These are phyloP conservation scores for Fistularia tabacaria DNA, from an alignment of 2,797 vertebrate species.

Conservation along the genomic window DNA sequence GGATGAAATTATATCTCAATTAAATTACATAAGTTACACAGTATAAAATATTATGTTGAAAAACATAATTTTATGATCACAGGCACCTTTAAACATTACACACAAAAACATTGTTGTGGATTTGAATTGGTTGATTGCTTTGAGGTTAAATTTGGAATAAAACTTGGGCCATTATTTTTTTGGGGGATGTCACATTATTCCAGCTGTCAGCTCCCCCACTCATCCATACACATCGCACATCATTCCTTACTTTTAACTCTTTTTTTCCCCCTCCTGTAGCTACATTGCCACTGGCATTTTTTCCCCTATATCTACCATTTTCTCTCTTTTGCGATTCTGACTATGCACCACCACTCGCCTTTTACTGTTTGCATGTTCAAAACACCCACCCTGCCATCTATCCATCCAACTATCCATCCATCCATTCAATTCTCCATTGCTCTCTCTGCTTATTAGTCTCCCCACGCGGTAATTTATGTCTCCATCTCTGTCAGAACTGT, in stretches of 20 bases:
- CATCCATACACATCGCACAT: constrained; percentile 9
- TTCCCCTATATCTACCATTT: constrained; percentile 18
- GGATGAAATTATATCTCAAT: constrained; percentile 4
- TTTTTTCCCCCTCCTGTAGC: constrained; percentile 36
- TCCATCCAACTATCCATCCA: constrained; percentile 45
- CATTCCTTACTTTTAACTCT: constrained; percentile 42
- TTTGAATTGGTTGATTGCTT: too few relatives aligned
- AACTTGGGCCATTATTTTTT: constrained; percentile 14
- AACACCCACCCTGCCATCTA: constrained; percentile 33
- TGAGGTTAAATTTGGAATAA: too few relatives aligned
- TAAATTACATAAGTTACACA: background rate
- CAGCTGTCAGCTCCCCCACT: constrained; percentile 35
- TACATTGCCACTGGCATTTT: constrained; percentile 44
- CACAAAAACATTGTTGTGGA: too few relatives aligned
- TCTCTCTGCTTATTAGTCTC: constrained; percentile 69
- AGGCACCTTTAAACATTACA: constrained; percentile 1
- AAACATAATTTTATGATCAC: constrained; percentile 20
- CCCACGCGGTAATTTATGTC: constrained; percentile 65
- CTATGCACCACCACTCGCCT: constrained; percentile 41
- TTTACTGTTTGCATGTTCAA: constrained; percentile 26
- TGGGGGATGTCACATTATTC: constrained; percentile 42
- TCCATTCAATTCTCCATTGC: constrained; percentile 37
- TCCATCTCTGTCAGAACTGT: constrained; percentile 77
- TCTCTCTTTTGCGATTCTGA: constrained; percentile 16
- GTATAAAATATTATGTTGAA: constrained; percentile 1